Base-by-base conservation (phyloP, 1,140 invertebrate genomes). In the Ostrea denselamellosa region DNA sequence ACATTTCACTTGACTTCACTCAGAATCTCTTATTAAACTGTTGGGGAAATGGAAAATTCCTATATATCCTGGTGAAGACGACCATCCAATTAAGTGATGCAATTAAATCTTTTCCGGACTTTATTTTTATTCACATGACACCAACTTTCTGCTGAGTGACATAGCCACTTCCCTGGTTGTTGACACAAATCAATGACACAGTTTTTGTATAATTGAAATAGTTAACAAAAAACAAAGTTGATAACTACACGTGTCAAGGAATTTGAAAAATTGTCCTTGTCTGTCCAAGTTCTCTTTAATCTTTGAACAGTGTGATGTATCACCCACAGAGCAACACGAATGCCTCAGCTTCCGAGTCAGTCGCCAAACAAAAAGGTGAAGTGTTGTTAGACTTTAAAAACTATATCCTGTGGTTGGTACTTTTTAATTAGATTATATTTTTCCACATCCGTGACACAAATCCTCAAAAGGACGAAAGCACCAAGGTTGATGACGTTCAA, bases 371-470 rank as follows among this genome's bases (percentile, higher is more conserved):
- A n/a, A 62, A 17, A 77, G 68, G 68, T 28, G 28, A 34, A 77
- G 28, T 12, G 28, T 28, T 25, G 12, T 25, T 28, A 14, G 14
- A 62, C n/a, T 34, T 25, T 77, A 17, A 77, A 77, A 28, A 25
- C 25, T 77, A 25, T 28, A 28, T 9, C 68, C 68, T 28, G 22
- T 28, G 68, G 25, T 28, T 12, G 14, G 25, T 34, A 28, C 28
- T 34, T 77, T 34, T 77, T 22, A 77, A 28, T 28, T 25, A 28
- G 25, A 25, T 14, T 77, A 22, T 34, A 34, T 28, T 28, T 44
- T 68, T 34, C 25, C 68, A 77, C 68, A 77, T 77, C 68, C 68
- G 58, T 62, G 58, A 62, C 58, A 62, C 58, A 19, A 14, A 62
- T 62, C 58, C 58, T 77, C 28, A 25, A 44, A 25, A 34, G 68